Evolutionary conservation across 2,888 invertebrate species (phyloP).

Genomic region (Drosophila multiciliata): DNA sequence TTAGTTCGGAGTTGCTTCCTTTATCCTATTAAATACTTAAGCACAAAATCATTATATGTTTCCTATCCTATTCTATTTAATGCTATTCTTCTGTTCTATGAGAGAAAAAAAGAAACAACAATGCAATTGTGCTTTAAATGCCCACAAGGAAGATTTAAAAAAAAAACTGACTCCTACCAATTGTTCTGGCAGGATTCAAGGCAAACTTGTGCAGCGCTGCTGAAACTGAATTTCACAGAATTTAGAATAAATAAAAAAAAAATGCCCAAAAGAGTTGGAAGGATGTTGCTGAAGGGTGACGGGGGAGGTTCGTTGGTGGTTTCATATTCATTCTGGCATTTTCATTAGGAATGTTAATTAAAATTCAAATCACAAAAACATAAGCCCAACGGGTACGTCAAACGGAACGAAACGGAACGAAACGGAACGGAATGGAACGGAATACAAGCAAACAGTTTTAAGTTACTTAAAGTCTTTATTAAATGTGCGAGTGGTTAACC

Average conservation of each 20-base stretch:
- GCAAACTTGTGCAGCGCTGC: constrained; percentile 33
- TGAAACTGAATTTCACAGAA: constrained; percentile 17
- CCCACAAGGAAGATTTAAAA: neutral
- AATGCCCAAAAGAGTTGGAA: constrained; percentile 12
- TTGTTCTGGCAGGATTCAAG: constrained; percentile 24
- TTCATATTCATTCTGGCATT: constrained; percentile 47
- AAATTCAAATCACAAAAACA: constrained; percentile 71
- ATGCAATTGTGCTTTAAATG: neutral
- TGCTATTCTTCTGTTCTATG: neutral
- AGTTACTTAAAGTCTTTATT: constrained; percentile 80
- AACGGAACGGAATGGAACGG: constrained; percentile 1
- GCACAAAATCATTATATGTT: neutral
- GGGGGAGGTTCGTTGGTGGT: neutral
- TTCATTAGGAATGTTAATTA: constrained; percentile 75
- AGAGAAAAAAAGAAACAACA: neutral
- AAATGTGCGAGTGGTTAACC: constrained; percentile 75
- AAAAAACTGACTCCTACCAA: constrained; percentile 3
- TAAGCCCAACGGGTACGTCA: constrained; percentile 24
- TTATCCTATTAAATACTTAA: neutral
- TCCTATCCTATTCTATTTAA: neutral
- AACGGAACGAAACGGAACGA: constrained; percentile 17
- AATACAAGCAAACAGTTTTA: constrained; percentile 76
- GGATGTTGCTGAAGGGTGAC: neutral
- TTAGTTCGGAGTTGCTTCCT: neutral
- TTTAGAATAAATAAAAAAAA: constrained; percentile 13